Evolutionary conservation across 2,797 vertebrate species (phyloP), one percentile per base, ranked within the genome.

Genomic region (Lepidocolaptes lacrymiger): DNA sequence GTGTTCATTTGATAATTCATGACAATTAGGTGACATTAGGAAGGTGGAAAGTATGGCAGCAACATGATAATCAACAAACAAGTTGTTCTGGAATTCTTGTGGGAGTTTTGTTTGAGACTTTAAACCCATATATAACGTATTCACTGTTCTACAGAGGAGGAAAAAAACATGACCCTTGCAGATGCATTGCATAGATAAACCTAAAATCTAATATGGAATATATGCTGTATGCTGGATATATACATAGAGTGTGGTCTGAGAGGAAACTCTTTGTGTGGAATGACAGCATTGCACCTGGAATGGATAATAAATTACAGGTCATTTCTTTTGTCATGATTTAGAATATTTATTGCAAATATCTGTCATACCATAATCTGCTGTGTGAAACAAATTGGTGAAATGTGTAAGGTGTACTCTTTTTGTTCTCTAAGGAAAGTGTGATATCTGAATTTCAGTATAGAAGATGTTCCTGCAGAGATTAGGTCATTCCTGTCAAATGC

Each of bases 201-300:
- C 43, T 74, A 94, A 97, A 97, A 90, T 91, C 74, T 77, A 92
- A 92, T 62, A 69, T 18, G 59, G 94, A 96, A 89, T 96, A 89
- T 32, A 64, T 39, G 91, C 95, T 96, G 59, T 43, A 79, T 55
- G 61, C 51, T 89, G 73, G 48, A 77, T 67, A 64, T 56, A 83
- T 2, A 20, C 37, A 69, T 69, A 81, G 86, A 81, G 82, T 79
- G 48, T 51, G 21, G 55, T 69, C 41, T 90, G 17, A 52, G 48
- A 85, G 64, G 84, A 88, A 93, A 93, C 78, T 74, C 30, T 81
- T 93, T 19, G 2, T 63, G 41, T 48, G 5, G 32, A 90, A 22
- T 23, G 13, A 52, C 43, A 90, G 32, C 1, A 2, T 44, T 51
- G 15, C 10, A 92, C 22, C 41, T 63, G 22, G 59, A 95, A 94